phyloP scores from a whole-genome alignment of 2,797 vertebrate genomes.

The Lutjanus argentimaculatus region DNA sequence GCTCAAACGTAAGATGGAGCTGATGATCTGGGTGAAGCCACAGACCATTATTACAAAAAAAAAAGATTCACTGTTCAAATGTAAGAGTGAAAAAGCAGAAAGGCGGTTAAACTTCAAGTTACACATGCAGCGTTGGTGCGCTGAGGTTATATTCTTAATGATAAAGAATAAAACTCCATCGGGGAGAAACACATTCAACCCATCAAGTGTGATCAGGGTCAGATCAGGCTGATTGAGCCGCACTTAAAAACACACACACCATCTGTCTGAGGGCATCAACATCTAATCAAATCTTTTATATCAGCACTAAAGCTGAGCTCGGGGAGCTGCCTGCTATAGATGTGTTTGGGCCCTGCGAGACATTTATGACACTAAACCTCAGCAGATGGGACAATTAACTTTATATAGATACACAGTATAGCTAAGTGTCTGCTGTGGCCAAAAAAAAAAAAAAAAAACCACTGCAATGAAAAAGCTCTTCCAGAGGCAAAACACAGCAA shows the following conservation, averaged over 20 bases:
- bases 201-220: conserved; percentile 14
- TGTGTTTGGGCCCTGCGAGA: conserved; percentile 18
- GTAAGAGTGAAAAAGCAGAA: neutral
- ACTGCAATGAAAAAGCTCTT: neutral
- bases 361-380: conserved; percentile 50
- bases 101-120: neutral
- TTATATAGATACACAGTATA: conserved; percentile 34
- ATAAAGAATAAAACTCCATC: neutral
- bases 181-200: conserved; percentile 4
- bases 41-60: neutral
- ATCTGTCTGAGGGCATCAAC: conserved; percentile 41
- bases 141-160: neutral
- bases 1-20: neutral
- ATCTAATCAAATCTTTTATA: conserved; percentile 45
- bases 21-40: neutral
- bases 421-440: conserved; percentile 29
- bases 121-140: neutral
- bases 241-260: conserved; percentile 20
- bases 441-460: neutral
- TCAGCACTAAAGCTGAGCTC: conserved; percentile 20
- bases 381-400: conserved; percentile 59
- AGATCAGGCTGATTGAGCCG: conserved; percentile 23
- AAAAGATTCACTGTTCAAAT: neutral
- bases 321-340: conserved; percentile 35
- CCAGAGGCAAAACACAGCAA: conserved; percentile 3